Evolutionary conservation across 1,140 invertebrate genomes (phyloP).

Genomic region (Ericerus pela): DNA sequence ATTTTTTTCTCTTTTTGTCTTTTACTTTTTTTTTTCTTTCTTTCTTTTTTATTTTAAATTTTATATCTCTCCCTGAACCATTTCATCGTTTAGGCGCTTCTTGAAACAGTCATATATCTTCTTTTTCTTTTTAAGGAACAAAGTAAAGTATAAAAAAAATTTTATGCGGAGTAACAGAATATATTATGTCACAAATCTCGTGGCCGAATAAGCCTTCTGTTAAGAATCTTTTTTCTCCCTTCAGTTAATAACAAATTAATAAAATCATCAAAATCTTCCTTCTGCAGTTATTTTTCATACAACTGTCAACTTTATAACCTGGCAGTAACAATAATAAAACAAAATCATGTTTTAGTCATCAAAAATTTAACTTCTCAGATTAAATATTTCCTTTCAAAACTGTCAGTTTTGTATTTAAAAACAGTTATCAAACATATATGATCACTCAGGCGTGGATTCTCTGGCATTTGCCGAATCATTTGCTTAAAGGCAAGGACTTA

Average conservation of each 20-base stretch:
- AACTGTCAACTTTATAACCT: too few species aligned
- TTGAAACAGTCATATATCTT: slow-evolving; percentile 9
- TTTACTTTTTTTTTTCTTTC: neutral
- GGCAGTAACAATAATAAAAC: too few species aligned
- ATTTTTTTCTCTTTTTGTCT: neutral
- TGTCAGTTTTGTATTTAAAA: too few species aligned
- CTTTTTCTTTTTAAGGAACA: slow-evolving; percentile 6
- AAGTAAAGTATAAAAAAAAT: slow-evolving; percentile 1
- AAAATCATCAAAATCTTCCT: too few species aligned
- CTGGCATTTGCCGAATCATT: too few species aligned
- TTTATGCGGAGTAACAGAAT: neutral
- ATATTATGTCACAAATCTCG: slow-evolving; percentile 11
- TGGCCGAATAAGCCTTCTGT: slow-evolving; percentile 8
- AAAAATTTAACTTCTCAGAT: too few species aligned
- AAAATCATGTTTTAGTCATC: too few species aligned
- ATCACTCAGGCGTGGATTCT: too few species aligned
- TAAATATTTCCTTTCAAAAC: too few species aligned
- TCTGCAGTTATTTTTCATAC: neutral
- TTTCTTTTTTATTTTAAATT: slow-evolving; percentile 9
- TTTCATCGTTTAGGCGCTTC: slow-evolving; percentile 10
- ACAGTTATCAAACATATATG: too few species aligned
- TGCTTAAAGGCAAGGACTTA: too few species aligned
- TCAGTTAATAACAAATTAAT: slow-evolving; percentile 6
- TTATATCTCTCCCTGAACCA: slow-evolving; percentile 5
- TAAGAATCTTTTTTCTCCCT: slow-evolving; percentile 1